Percentiles rank a stretch among this genome's conserved stretches.
Evolutionary conservation across 2,888 invertebrate species (phyloP).

Genomic region (Papilio elwesi): DNA sequence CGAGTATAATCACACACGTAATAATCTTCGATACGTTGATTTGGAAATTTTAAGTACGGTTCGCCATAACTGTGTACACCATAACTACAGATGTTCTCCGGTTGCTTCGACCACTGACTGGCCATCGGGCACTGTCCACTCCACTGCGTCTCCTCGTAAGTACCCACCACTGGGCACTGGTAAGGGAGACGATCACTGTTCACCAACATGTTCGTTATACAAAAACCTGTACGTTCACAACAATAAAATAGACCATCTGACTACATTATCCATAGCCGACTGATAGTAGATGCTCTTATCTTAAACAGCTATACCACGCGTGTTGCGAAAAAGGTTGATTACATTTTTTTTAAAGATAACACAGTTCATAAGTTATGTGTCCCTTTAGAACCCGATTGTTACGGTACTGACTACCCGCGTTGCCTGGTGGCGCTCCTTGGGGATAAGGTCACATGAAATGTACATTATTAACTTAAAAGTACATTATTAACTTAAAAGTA

Average conservation of each 20-base stretch:
- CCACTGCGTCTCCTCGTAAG: conserved; percentile 65
- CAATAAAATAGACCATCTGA: conserved; percentile 72
- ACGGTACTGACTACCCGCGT: not conserved
- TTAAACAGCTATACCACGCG: conserved; percentile 63
- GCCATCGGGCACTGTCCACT: conserved; percentile 66
- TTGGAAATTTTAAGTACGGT: conserved; percentile 53
- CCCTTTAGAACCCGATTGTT: conserved; percentile 16
- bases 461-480: too few species aligned
- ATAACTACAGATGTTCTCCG: conserved; percentile 55
- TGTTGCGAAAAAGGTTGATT: conserved; percentile 75
- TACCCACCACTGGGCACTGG: conserved; percentile 63
- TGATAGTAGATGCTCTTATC: conserved; percentile 81
- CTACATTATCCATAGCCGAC: conserved; percentile 74
- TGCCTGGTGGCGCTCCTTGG: conserved; percentile 1
- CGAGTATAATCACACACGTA: conserved; percentile 53
- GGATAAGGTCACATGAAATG: too few species aligned
- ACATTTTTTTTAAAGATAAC: conserved; percentile 69
- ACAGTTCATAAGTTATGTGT: conserved; percentile 41
- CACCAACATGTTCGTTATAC: conserved; percentile 66
- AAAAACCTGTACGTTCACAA: conserved; percentile 38
- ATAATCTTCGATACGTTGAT: conserved; percentile 63
- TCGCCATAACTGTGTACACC: conserved; percentile 52
- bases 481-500: too few species aligned
- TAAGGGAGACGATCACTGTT: conserved; percentile 58
- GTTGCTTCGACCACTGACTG: conserved; percentile 63